phyloP scores from a whole-genome alignment of 2,113 vertebrate genomes.

The Pandion haliaetus region DNA sequence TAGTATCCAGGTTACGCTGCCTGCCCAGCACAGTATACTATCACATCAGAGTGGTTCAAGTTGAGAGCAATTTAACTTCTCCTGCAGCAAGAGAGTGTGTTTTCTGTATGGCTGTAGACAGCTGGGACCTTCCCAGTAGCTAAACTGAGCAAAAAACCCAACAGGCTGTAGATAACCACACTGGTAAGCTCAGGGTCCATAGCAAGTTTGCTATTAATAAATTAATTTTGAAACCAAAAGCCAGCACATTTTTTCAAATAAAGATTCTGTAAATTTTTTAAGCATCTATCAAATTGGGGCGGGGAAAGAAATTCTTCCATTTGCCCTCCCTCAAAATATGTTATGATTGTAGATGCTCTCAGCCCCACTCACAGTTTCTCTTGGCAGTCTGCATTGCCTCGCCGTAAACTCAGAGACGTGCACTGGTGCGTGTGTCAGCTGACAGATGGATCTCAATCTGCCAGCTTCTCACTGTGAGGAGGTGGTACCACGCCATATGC shows the following conservation, averaged over 20 bases:
- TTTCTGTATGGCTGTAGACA: neutral
- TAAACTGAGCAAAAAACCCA: neutral
- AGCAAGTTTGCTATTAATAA: neutral
- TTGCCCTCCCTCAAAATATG: neutral
- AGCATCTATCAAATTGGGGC: neutral
- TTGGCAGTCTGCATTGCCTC: neutral
- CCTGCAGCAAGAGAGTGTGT: neutral
- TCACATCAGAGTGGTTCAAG: neutral
- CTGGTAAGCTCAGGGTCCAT: neutral
- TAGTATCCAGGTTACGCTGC: neutral
- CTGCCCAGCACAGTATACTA: neutral
- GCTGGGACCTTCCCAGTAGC: neutral
- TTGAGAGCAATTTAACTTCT: neutral
- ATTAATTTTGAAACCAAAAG: neutral
- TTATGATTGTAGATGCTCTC: neutral
- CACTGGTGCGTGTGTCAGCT: neutral
- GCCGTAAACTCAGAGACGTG: neutral
- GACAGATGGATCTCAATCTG: conserved; percentile 51
- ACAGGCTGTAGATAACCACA: neutral
- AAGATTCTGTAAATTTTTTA: neutral
- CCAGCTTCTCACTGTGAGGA: neutral
- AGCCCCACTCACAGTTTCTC: neutral
- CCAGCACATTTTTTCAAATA: neutral
- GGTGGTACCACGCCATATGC: neutral
- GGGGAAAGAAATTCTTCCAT: neutral